Base-by-base conservation (phyloP, 1,140 invertebrate species). In the Drosophila ananassae region DNA sequence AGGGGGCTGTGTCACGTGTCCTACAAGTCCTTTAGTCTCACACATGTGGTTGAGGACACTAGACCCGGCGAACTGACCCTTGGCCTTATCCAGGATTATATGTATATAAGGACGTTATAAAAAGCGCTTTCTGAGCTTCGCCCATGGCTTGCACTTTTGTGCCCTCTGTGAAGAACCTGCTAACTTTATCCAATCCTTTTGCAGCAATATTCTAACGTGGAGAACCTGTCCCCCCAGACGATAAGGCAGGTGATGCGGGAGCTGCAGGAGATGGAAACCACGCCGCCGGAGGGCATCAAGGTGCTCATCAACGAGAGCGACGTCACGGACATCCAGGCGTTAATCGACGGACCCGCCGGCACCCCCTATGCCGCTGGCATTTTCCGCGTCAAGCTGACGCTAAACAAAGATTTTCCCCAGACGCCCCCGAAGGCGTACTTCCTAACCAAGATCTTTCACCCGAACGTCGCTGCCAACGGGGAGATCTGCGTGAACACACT, bases 401-500 rank as follows among this genome's bases (percentile, higher is more conserved):
- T 99, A 9, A 97, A 97, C 2, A 98, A 98, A 93, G 97, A 98
- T 92, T 99, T 98, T 93, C 98, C 98, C 21, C 94, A 96, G 79
- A 94, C 95, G 83, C 98, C 98, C 73, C 98, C 98, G 17, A 98
- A 98, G 93, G 98, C 97, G 41, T 98, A 95, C 93, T 99, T 99
- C 92, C 93, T 98, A 30, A 99, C 98, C 54, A 98, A 98, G 94
- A 98, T 99, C 83, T 99, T 99, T 93, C 98, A 99, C 93, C 98
- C 98, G 30, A 99, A 99, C 94, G 98, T 99, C 78, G 96, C 98
- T 9, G 94, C 94, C 80, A 97, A 96, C 93, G 98, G 98, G 39
- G 98, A 99, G 93, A 99, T 99, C 91, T 99, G 98, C 93, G 98
- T 99, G 0, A 98, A 99, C 93, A 99, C 98, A 56, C 93, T 99